Evolutionary conservation across 1,140 invertebrate genomes (phyloP), one percentile per base, ranked within the genome.

Genomic region (Atta colombica): DNA sequence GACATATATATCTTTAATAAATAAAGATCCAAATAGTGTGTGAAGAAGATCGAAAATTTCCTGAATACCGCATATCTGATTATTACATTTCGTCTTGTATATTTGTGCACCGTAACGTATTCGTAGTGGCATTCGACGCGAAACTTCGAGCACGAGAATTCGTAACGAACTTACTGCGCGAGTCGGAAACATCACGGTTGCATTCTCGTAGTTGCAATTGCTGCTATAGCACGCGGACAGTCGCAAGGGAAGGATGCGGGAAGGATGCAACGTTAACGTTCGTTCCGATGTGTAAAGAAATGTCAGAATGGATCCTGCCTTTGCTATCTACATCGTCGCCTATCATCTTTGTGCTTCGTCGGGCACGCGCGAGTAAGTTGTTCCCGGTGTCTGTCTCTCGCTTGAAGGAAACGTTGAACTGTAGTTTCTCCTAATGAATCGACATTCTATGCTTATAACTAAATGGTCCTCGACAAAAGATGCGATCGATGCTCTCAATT

Each of bases 341-440:
- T 61, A 63, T 84, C 80, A 25, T 84, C 80, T 84, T 84, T 61
- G 53, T 61, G 78, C 49, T 35, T 16, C 68, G 55, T 31, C 25
- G 49, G 63, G 21, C 45, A 12, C 39, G 39, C 69, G 68, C 18
- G 35, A 69, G 31, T 31, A 21, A 55, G 53, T 84, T 63, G n/a
- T 74, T 55, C 63, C 4, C n/a, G 14, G 14, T 7, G 49, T 5
- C 28, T 69, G 80, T 61, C 55, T 69, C 21, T 45, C 39, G 39
- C 58, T 74, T 72, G 45, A 78, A 58, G 28, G 51, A 58, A 81
- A 60, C 21, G n/a, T 65, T 49, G 25, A 66, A 68, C 25, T 53
- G 53, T 35, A 39, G 39, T 21, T 58, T 45, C 18, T 21, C 4
- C 25, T 74, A 35, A 82, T 74, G 39, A 82, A 61, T 82, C 55